Evolutionary conservation across 2,797 vertebrate species (phyloP).

Genomic region (Protosalanx chinensis): DNA sequence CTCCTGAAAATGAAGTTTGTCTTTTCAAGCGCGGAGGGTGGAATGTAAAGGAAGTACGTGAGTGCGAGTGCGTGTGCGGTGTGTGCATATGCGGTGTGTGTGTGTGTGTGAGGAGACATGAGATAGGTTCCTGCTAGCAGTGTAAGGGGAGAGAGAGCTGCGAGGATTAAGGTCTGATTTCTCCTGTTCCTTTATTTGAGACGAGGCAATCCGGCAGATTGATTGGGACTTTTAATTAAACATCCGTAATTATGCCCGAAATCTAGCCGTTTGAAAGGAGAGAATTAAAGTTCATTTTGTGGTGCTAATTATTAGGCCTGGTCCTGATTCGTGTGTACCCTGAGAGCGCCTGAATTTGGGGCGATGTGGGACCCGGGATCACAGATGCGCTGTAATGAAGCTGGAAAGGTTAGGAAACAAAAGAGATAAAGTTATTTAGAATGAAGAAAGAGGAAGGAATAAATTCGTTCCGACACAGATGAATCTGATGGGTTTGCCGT

Average conservation of each 20-base stretch:
- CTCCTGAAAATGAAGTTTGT: constrained; percentile 57
- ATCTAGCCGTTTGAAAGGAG: constrained; percentile 67
- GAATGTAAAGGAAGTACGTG: constrained; percentile 27
- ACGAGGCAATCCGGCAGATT: constrained; percentile 68
- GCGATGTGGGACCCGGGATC: constrained; percentile 54
- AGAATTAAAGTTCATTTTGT: constrained; percentile 75
- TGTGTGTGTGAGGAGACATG: constrained; percentile 25
- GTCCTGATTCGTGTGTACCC: constrained; percentile 37
- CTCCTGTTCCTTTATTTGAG: constrained; percentile 68
- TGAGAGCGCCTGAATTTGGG: constrained; percentile 30
- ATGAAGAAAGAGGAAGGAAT: not conserved
- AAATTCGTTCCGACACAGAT: constrained; percentile 30
- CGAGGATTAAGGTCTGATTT: constrained; percentile 77
- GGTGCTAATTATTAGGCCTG: constrained; percentile 72
- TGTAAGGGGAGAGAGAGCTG: constrained; percentile 42
- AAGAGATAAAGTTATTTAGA: constrained; percentile 52
- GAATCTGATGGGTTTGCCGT: constrained; percentile 53
- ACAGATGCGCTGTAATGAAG: constrained; percentile 64
- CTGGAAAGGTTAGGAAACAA: constrained; percentile 60
- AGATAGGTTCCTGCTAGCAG: constrained; percentile 25
- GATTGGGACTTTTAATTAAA: constrained; percentile 82
- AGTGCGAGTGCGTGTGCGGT: not conserved
- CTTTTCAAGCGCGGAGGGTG: constrained; percentile 58
- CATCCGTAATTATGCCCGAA: constrained; percentile 69
- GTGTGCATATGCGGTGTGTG: not conserved